Percentiles rank a stretch among this genome's conserved stretches.
Evolutionary conservation across 2,888 invertebrate genomes (phyloP).

Genomic region (Drosophila neonasuta): DNA sequence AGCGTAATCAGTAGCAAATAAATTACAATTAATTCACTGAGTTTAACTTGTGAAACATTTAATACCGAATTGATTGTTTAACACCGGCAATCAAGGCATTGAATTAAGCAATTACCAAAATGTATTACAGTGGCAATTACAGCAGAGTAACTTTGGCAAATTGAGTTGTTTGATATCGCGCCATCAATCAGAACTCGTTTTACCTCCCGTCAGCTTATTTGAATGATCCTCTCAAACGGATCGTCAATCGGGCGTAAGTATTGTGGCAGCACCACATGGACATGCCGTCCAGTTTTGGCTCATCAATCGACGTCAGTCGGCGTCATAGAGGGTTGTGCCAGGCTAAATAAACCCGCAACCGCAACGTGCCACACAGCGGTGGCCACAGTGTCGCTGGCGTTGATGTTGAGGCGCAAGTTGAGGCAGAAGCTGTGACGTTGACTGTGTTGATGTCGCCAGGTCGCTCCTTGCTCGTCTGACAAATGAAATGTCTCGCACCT

Average conservation of each 20-base stretch:
- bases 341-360: constrained; percentile 27
- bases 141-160: background rate
- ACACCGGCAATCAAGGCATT: background rate
- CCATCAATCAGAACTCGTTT: constrained; percentile 18
- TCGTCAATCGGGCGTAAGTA: constrained; percentile 45
- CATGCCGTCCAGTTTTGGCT: constrained; percentile 47
- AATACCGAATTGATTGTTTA: too few species aligned
- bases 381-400: constrained; percentile 38
- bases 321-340: constrained; percentile 43
- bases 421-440: constrained; percentile 8
- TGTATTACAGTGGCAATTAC: constrained; percentile 2
- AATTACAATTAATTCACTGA: too few species aligned
- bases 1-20: too few species aligned
- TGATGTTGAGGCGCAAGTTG: constrained; percentile 7
- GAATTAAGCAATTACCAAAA: background rate
- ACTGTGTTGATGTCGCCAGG: constrained; percentile 40
- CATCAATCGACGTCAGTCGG: constrained; percentile 66
- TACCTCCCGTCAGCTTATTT: constrained; percentile 23
- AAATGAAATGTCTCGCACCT: constrained; percentile 72
- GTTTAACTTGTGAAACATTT: too few species aligned
- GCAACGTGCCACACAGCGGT: constrained; percentile 34
- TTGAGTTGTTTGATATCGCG: constrained; percentile 17
- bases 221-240: constrained; percentile 26
- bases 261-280: constrained; percentile 52
- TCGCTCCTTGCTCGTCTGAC: constrained; percentile 53